Base-by-base conservation (phyloP, 2,113 vertebrate genomes). In the Megaleporinus macrocephalus region DNA sequence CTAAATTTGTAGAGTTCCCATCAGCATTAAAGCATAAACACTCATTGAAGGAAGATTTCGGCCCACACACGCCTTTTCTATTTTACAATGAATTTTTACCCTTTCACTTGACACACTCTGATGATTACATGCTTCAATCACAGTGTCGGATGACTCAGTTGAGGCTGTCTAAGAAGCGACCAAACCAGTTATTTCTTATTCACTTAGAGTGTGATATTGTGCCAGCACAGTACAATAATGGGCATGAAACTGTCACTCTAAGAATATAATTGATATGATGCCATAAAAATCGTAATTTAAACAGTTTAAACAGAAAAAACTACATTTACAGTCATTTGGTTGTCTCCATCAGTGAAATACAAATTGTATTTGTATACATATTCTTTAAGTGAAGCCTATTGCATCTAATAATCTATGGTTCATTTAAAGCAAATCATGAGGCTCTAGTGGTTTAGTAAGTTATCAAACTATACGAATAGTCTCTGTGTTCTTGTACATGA, bases 361-460 rank as follows among this genome's bases (percentile, higher is more conserved):
- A 68, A 65, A 65, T 14, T n/a, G 33, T 44, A n/a, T 18, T 69
- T n/a, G 47, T 3, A 4, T 30, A 30, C 20, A 9, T 15, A 76
- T 15, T 4, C n/a, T 20, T 29, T 26, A 9, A 26, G 53, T 61
- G 36, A 47, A 29, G 18, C 4, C 7, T 29, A 49, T 20, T 22
- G 27, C 20, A 61, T 41, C 36, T 33, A 76, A 77, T 76, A 29
- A 53, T 76, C 49, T 71, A 49, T 81, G 74, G 62, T 72, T 76
- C 30, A 83, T 86, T 86, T 80, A 78, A 80, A 83, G n/a, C 77
- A 85, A 82, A 85, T 85, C 30, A 36, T 80, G 63, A 55, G 49
- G 73, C n/a, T 36, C 6, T 36, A 22, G 63, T 16, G 72, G 65
- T 36, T 24, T 83, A 41, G 44, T 61, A 80, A 77, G 53, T 69